Conservation (phyloP, 2,113 vertebrate genomes). For the Carollia perspicillata region DNA sequence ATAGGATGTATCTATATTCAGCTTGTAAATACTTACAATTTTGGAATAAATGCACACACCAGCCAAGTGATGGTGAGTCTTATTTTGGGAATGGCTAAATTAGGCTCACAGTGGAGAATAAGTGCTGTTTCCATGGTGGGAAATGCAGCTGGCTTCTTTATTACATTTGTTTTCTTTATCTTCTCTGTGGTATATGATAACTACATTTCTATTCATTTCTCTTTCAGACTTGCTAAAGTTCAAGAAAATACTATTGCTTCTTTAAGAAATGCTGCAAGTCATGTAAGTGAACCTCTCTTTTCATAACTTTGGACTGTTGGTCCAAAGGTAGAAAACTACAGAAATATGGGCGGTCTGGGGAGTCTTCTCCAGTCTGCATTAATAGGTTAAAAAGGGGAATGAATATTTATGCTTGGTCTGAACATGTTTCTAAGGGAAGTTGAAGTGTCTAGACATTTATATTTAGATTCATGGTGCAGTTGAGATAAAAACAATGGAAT, state of each 20-base stretch:
- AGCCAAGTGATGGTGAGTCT: background rate
- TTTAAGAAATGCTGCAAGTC: constrained; percentile 92
- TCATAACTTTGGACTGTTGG: background rate
- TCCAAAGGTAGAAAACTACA: background rate
- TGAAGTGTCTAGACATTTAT: background rate
- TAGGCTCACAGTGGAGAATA: background rate
- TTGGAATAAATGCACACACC: background rate
- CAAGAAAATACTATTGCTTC: constrained; percentile 96
- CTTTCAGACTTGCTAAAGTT: constrained; percentile 92
- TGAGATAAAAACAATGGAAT: background rate
- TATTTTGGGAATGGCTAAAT: background rate
- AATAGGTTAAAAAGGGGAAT: background rate
- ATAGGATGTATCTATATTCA: background rate
- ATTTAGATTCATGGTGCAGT: background rate
- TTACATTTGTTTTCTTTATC: background rate
- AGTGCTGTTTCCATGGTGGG: background rate
- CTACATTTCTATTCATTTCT: background rate
- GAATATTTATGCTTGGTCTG: background rate
- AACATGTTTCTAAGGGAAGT: background rate
- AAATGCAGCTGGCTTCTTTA: background rate
- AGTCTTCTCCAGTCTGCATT: background rate
- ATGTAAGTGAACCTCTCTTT: constrained; percentile 84
- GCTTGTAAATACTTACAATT: background rate
- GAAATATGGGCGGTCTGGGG: background rate
- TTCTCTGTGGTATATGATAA: background rate